These are phyloP conservation scores for Epicauta chinensis DNA, from an alignment of 1,140 invertebrate species.

Conservation along the genomic window DNA sequence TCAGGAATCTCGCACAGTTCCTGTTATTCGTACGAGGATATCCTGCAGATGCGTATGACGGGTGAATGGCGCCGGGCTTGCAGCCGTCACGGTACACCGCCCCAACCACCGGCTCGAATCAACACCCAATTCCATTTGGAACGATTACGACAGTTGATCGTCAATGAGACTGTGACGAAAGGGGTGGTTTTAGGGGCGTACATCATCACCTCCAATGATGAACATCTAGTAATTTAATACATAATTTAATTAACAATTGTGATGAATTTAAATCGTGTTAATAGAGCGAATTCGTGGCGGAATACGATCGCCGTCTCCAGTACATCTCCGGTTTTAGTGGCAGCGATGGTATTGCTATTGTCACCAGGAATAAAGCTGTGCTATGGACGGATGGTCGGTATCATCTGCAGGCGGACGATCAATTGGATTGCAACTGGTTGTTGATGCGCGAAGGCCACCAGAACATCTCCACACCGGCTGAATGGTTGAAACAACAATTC, in stretches of 20 bases:
- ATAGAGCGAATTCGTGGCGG: slow-evolving; percentile 59
- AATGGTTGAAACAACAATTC: slow-evolving; percentile 64
- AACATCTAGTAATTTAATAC: slow-evolving; percentile 60
- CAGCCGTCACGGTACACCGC: slow-evolving; percentile 26
- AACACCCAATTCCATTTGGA: slow-evolving; percentile 43
- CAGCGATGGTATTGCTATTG: slow-evolving; percentile 68
- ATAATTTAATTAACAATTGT: neutral
- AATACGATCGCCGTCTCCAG: slow-evolving; percentile 68
- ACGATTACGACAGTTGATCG: slow-evolving; percentile 61
- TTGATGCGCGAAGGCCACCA: slow-evolving; percentile 64
- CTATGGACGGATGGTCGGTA: slow-evolving; percentile 90
- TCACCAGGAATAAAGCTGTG: slow-evolving; percentile 68
- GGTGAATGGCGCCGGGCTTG: slow-evolving; percentile 36
- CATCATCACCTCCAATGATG: slow-evolving; percentile 69
- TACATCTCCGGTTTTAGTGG: slow-evolving; percentile 88
- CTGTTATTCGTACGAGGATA: neutral
- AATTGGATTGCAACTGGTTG: slow-evolving; percentile 74
- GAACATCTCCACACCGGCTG: slow-evolving; percentile 51
- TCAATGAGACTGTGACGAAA: slow-evolving; percentile 51
- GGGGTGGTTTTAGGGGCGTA: slow-evolving; percentile 65
- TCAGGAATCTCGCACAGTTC: neutral
- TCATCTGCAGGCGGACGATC: slow-evolving; percentile 65
- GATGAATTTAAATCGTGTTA: neutral
- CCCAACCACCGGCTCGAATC: slow-evolving; percentile 31
- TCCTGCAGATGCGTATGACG: slow-evolving; percentile 15